These are phyloP conservation scores for Drosophila neonasuta DNA, from an alignment of 2,888 invertebrate species.

Conservation along the genomic window DNA sequence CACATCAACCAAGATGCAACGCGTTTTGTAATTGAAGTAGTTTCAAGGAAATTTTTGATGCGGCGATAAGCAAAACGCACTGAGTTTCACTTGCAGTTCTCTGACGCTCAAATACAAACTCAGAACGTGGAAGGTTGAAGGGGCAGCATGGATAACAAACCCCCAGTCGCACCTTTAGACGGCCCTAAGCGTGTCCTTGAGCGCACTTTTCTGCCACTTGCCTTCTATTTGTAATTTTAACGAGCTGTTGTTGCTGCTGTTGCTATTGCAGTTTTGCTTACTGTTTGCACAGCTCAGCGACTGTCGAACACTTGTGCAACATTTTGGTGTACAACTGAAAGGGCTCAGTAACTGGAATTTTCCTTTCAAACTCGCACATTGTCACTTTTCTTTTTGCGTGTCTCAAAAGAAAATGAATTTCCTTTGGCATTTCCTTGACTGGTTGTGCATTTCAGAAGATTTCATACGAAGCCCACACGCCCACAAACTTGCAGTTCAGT, in stretches of 20 bases:
- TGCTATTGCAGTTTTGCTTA: conserved; percentile 49
- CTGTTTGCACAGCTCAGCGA: conserved; percentile 58
- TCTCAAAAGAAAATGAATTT: conserved; percentile 65
- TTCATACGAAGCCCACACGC: conserved; percentile 22
- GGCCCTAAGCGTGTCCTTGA: conserved; percentile 70
- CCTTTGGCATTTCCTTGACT: conserved; percentile 64
- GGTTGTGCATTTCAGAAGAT: conserved; percentile 58
- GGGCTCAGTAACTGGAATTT: conserved; percentile 46
- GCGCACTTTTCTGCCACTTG: conserved; percentile 77
- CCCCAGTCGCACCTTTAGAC: conserved; percentile 35
- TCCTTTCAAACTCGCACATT: conserved; percentile 40
- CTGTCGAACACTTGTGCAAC: conserved; percentile 67
- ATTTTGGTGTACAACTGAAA: conserved; percentile 63
- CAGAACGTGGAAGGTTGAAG: not conserved
- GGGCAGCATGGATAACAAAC: not conserved
- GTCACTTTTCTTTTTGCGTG: conserved; percentile 32
- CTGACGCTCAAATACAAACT: conserved; percentile 38
- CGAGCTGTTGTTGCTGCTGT: conserved; percentile 42
- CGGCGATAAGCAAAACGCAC: conserved; percentile 62
- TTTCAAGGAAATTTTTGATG: conserved; percentile 42
- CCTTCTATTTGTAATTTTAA: conserved; percentile 76
- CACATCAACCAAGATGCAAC: conserved; percentile 9
- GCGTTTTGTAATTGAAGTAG: conserved; percentile 54
- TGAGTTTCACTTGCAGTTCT: conserved; percentile 37
- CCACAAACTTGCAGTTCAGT: not conserved